Evolutionary conservation across 1,140 invertebrate genomes (phyloP), one percentile per base, ranked within the genome.

Genomic region (Eumaeus atala): DNA sequence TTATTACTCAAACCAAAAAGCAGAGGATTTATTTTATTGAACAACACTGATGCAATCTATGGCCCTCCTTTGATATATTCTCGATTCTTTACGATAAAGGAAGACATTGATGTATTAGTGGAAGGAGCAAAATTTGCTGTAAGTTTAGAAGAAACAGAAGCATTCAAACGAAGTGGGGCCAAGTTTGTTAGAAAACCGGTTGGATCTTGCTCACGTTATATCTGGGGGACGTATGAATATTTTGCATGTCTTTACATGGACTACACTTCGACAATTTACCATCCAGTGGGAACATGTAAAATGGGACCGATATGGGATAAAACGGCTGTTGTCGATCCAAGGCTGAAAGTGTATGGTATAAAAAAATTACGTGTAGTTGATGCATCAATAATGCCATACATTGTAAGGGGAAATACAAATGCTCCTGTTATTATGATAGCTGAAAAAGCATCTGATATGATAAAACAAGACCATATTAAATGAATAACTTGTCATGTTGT

Each of bases 21-120:
- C 49, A 87, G 87, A 53, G 95, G 95, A 3, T 89, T 81, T 42
- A 87, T 97, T 36, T 87, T 89, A 56, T 80, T 96, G 0, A 89
- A 90, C 51, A 84, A 88, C 51, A 91, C 83, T 3, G 90, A 96
- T 84, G 95, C 95, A 10, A 54, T 84, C 36, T 90, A 90, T 47
- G 89, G 92, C 9, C 92, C 93, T 65, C 97, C 97, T 0, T 82
- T 92, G 21, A 94, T 98, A 35, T 92, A 94, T 70, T 91, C 95
- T 0, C 93, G 94, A 64, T 96, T 95, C 71, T 92, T 94, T 37
- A 84, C 87, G 10, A 78, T 91, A 72, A 81, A 88, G 18, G 87
- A 90, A 40, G 93, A 94, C 65, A 61, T 92, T 59, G 38, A 86
- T 89, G 33, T 49, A 53, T 48, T 65, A 59, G 36, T 89, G 74